phyloP scores from a whole-genome alignment of 2,113 vertebrate genomes.

The Solea senegalensis region DNA sequence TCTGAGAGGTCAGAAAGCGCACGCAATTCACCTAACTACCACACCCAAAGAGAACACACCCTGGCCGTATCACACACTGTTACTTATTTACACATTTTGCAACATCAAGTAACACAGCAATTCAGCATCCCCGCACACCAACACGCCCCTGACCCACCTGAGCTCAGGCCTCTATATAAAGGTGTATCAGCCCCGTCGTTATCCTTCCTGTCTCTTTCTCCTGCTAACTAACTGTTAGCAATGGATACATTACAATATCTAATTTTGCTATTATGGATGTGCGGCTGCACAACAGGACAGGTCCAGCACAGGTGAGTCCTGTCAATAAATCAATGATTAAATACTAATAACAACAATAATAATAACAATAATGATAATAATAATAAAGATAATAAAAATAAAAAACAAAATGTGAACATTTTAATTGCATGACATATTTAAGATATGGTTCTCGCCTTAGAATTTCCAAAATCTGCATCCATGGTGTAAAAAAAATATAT shows the following conservation, averaged over 20 bases:
- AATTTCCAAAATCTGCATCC: no score
- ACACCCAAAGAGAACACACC: slow-evolving; percentile 45
- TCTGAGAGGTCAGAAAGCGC: slow-evolving; percentile 39
- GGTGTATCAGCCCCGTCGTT: neutral
- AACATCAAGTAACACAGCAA: slow-evolving; percentile 14
- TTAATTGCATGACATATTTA: no score
- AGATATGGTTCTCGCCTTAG: no score
- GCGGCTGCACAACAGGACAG: slow-evolving; percentile 29
- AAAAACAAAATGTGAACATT: no score
- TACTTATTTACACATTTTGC: slow-evolving; percentile 68
- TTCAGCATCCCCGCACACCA: slow-evolving; percentile 6
- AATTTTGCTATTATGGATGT: slow-evolving; percentile 72
- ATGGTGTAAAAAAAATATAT: no score
- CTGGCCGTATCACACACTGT: slow-evolving; percentile 52
- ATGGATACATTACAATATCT: slow-evolving; percentile 70
- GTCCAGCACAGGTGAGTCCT: slow-evolving; percentile 60
- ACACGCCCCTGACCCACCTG: neutral
- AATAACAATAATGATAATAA: neutral
- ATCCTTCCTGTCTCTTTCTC: slow-evolving; percentile 7
- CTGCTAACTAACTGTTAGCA: slow-evolving; percentile 42
- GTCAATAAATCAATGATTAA: neutral
- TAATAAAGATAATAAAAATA: neutral
- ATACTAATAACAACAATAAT: neutral
- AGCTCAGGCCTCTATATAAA: slow-evolving; percentile 52
- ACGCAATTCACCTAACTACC: neutral